A percentile compares a stretch with the other conserved stretches of the same genome.
Evolutionary conservation across 2,888 invertebrate species (phyloP).

Genomic region (Noctua pronuba): DNA sequence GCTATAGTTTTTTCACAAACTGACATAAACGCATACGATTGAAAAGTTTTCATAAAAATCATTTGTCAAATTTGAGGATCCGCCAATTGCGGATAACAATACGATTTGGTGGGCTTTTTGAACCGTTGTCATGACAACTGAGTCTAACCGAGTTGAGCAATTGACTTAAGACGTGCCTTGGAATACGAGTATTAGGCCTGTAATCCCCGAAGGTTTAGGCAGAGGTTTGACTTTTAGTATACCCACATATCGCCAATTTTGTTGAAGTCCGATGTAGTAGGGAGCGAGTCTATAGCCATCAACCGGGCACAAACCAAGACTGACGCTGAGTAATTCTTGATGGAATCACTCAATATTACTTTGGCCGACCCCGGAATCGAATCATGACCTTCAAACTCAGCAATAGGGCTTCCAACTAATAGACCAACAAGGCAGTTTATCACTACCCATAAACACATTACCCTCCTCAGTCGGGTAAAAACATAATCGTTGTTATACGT

Average conservation of each 20-base stretch:
- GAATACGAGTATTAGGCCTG: neutral
- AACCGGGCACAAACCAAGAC: too few species aligned
- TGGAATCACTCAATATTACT: neutral
- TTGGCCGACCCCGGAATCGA: neutral
- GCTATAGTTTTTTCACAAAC: too few species aligned
- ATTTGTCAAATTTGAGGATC: too few species aligned
- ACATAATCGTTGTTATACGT: neutral
- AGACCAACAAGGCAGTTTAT: neutral
- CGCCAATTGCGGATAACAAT: too few species aligned
- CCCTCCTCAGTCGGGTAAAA: neutral
- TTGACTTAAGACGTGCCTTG: too few species aligned
- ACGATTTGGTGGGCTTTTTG: too few species aligned
- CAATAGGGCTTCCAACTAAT: neutral
- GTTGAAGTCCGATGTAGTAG: neutral
- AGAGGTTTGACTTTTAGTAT: neutral
- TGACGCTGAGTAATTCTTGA: neutral
- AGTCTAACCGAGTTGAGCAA: too few species aligned
- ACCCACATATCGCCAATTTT: too few species aligned
- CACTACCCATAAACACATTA: neutral
- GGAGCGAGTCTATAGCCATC: neutral
- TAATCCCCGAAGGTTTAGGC: neutral
- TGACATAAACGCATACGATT: too few species aligned
- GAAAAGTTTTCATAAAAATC: too few species aligned
- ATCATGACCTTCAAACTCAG: neutral
- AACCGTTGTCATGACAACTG: too few species aligned